Evolutionary conservation across 2,888 invertebrate species (phyloP), one percentile per base, ranked within the genome.

Genomic region (Scelioninae gen. 1): DNA sequence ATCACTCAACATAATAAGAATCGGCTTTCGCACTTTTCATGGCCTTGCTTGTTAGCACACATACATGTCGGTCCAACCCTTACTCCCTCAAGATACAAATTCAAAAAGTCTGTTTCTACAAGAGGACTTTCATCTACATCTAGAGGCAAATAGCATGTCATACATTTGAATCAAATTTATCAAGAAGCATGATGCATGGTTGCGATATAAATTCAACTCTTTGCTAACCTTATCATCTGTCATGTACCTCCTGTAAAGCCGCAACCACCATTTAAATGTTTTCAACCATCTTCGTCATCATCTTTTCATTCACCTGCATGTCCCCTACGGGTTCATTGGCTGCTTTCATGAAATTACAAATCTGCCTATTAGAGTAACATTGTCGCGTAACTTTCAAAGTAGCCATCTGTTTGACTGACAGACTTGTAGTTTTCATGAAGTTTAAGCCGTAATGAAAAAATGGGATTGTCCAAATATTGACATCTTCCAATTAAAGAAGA

Each of bases 151-250:
- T 31, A 82, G 87, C 86, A 89, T 86, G 88, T 75, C 66, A 82
- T 71, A 74, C 60, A 71, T 78, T 69, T 63, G 47, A 66, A 60
- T 45, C 47, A 68, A 66, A 68, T 65, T 45, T 62, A 75, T 75
- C 82, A 80, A 16, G 62, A 85, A 69, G 89, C 88, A 89, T 88
- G 89, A 69, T 80, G 89, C 88, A 88, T 87, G 88, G 72, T 58
- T 62, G 85, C 86, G 85, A 85, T 85, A 84, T 86, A 83, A 66
- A 23, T 23, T 23, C 23, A 1, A 2, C 23, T 81, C 78, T 72
- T 85, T 65, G 85, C 87, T 88, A 87, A 72, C 69, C 72, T 10
- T 10, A 1, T 29, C 40, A 45, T 23, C 45, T 7, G 13, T 62
- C 53, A 40, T 43, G 40, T 29, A 5, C 0, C 40, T 38, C 43